Evolutionary conservation across 92 coral and sea anemone species (phyloP).

Genomic region (Palythoa caribaeorum): DNA sequence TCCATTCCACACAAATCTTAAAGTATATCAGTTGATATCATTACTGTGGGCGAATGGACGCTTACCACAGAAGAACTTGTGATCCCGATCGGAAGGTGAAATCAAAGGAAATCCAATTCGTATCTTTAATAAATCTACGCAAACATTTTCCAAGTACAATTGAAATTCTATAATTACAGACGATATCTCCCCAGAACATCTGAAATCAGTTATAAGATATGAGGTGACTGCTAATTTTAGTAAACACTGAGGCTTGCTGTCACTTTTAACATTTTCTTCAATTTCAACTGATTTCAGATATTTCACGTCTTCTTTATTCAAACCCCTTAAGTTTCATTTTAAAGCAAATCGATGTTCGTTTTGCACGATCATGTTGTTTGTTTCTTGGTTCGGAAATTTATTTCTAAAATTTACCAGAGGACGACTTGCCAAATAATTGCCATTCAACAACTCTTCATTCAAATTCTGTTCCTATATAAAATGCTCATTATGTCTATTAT

Average conservation of each 20-base stretch:
- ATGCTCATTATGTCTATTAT: not conserved
- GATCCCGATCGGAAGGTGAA: conserved; percentile 16
- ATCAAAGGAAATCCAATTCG: not conserved
- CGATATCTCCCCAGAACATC: not conserved
- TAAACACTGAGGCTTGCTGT: not conserved
- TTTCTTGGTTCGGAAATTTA: not conserved
- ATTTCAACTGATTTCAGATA: not conserved
- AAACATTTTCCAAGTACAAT: not conserved
- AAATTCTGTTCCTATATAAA: not conserved
- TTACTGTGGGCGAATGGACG: not conserved
- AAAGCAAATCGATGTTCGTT: not conserved
- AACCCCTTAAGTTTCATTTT: not conserved
- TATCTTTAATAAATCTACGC: not conserved
- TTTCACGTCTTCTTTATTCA: not conserved
- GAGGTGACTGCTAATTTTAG: not conserved
- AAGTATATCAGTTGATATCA: not conserved
- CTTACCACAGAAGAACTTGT: not conserved
- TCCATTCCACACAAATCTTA: not conserved
- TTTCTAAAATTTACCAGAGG: not conserved
- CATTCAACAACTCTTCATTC: not conserved
- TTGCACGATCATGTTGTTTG: not conserved
- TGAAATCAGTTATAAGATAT: not conserved
- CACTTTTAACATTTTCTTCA: not conserved
- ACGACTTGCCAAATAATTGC: too few species aligned
- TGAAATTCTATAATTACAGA: not conserved